phyloP scores from a whole-genome alignment of 2,113 vertebrate genomes.

The Zootoca vivipara region DNA sequence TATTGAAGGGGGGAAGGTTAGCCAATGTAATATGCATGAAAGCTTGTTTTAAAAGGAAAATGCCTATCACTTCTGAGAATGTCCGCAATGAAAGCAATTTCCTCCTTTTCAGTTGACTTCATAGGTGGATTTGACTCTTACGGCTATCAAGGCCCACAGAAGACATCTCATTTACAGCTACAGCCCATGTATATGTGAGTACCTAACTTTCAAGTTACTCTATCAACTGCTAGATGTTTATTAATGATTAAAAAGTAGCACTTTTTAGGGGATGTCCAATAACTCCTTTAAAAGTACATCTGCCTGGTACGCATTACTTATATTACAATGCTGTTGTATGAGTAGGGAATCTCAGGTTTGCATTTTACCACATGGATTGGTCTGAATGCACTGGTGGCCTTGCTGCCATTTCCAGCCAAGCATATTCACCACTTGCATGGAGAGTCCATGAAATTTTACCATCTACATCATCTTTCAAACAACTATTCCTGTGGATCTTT shows the following conservation, averaged over 20 bases:
- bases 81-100: conserved; percentile 65
- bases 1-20: conserved; percentile 16
- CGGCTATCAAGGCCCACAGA: conserved; percentile 99
- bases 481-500: not conserved
- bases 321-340: not conserved
- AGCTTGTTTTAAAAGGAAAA: conserved; percentile 30
- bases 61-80: conserved; percentile 45
- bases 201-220: conserved; percentile 36
- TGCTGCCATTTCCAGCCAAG: not conserved
- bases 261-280: too few species aligned
- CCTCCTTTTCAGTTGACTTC: conserved; percentile 90
- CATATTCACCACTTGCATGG: not conserved
- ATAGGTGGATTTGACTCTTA: conserved; percentile 99
- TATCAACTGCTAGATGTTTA: conserved; percentile 22
- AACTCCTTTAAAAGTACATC: not conserved
- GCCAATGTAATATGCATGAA: conserved; percentile 28
- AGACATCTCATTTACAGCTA: conserved; percentile 98
- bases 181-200: conserved; percentile 99
- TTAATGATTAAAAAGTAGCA: not conserved
- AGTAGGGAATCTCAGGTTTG: not conserved
- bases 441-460: not conserved
- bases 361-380: not conserved
- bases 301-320: not conserved
- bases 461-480: not conserved
- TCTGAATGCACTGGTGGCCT: not conserved